These are phyloP conservation scores for Meteorus colon DNA, from an alignment of 2,888 invertebrate species.

Conservation along the genomic window DNA sequence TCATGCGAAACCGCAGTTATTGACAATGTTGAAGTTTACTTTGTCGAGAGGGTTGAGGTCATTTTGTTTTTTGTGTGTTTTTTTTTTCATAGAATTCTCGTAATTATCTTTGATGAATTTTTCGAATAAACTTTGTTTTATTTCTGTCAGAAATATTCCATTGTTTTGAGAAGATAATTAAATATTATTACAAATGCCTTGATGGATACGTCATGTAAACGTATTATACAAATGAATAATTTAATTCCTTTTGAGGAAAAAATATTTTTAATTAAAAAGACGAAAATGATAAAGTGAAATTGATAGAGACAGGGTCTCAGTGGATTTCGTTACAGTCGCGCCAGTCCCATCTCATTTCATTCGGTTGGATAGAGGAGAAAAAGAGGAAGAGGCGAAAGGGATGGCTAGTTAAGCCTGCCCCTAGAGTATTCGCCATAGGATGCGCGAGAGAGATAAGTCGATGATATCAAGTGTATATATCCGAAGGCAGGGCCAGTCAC, in stretches of 20 bases:
- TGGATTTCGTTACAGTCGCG: slow-evolving; percentile 36
- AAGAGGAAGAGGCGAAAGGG: neutral
- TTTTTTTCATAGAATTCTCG: no score
- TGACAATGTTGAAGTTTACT: neutral
- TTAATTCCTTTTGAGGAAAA: neutral
- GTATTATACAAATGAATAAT: no score
- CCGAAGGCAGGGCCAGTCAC: neutral
- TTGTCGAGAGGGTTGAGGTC: no score
- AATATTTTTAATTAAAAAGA: slow-evolving; percentile 6
- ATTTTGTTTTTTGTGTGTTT: no score
- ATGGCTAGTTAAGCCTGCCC: slow-evolving; percentile 34
- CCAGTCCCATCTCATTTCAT: slow-evolving; percentile 37
- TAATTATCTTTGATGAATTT: no score
- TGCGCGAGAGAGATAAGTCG: slow-evolving; percentile 33
- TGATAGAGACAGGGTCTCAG: slow-evolving; percentile 28
- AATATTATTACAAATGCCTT: no score
- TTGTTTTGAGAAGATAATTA: no score
- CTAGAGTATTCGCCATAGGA: slow-evolving; percentile 28
- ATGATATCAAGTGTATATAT: slow-evolving; percentile 37
- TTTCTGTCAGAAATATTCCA: no score
- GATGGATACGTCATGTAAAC: no score
- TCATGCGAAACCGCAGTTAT: slow-evolving; percentile 14
- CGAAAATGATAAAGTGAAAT: slow-evolving; percentile 12
- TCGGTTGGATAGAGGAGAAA: slow-evolving; percentile 4
- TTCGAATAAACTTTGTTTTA: no score